Conservation (phyloP, 1,140 invertebrate species). For the Neodiprion fabricii region DNA sequence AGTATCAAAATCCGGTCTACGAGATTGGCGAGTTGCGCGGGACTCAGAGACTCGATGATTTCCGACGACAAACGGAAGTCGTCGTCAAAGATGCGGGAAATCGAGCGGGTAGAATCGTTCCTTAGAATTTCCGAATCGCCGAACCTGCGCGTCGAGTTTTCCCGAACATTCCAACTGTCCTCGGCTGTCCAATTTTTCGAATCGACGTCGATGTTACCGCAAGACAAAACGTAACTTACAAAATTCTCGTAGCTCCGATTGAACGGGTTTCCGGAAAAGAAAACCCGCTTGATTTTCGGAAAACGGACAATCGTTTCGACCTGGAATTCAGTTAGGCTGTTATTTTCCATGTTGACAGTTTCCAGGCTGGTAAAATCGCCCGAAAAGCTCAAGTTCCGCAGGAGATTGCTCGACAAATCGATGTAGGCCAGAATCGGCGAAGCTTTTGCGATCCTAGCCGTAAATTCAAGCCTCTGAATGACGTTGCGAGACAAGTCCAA, state of each 20-base stretch:
- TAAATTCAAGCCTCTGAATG: neutral
- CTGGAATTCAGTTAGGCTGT: neutral
- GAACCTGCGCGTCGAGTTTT: neutral
- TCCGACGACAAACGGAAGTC: neutral
- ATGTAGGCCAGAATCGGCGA: neutral
- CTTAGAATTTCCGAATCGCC: too few relatives aligned
- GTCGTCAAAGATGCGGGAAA: neutral
- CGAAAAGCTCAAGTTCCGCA: neutral
- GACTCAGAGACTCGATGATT: neutral
- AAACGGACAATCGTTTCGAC: neutral
- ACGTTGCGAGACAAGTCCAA: slow-evolving; percentile 3
- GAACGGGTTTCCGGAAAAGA: neutral
- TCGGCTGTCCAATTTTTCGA: neutral
- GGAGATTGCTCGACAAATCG: neutral
- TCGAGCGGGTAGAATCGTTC: neutral
- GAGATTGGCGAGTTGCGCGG: neutral
- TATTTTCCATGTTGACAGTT: neutral
- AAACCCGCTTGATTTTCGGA: neutral
- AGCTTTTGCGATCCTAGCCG: too few relatives aligned
- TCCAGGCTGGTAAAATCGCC: neutral
- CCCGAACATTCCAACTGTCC: neutral
- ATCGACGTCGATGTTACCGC: neutral
- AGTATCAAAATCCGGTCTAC: slow-evolving; percentile 1
- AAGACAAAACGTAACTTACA: neutral
- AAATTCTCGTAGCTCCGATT: neutral